phyloP scores from a whole-genome alignment of 2,888 invertebrate genomes.

The Leptothorax acervorum region DNA sequence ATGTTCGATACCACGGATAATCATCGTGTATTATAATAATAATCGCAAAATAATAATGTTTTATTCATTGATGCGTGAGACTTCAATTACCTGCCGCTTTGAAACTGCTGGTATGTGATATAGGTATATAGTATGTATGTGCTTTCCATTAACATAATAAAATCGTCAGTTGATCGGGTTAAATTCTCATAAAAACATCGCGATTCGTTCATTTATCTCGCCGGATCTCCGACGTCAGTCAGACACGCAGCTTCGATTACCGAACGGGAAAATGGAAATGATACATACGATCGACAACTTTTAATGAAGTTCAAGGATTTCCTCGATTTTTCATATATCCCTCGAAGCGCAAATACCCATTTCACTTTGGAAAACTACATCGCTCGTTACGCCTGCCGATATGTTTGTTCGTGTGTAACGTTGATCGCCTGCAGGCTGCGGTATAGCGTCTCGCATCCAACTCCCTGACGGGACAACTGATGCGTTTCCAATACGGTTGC shows the following conservation, averaged over 20 bases:
- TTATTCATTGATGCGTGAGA: constrained; percentile 8
- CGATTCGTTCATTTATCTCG: background rate
- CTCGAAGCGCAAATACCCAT: constrained; percentile 37
- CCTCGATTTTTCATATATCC: constrained; percentile 38
- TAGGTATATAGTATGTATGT: background rate
- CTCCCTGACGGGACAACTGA: constrained; percentile 71
- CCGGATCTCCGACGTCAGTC: background rate
- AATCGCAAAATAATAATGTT: constrained; percentile 5
- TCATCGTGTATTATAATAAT: background rate
- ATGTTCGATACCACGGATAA: background rate
- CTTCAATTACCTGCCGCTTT: background rate
- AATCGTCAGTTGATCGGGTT: background rate
- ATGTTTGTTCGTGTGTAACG: constrained; percentile 72
- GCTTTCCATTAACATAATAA: constrained; percentile 7
- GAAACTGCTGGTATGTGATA: background rate
- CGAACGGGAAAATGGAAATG: constrained; percentile 4
- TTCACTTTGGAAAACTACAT: constrained; percentile 66
- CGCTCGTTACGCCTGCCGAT: constrained; percentile 70
- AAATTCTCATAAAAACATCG: constrained; percentile 11
- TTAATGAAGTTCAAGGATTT: constrained; percentile 53
- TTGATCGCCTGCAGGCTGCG: constrained; percentile 68
- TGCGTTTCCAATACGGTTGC: constrained; percentile 79
- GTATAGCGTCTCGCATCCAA: constrained; percentile 56
- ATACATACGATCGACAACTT: constrained; percentile 43
- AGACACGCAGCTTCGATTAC: background rate